Conservation (phyloP, 2,797 vertebrate genomes). For the Thripadectes ignobilis region DNA sequence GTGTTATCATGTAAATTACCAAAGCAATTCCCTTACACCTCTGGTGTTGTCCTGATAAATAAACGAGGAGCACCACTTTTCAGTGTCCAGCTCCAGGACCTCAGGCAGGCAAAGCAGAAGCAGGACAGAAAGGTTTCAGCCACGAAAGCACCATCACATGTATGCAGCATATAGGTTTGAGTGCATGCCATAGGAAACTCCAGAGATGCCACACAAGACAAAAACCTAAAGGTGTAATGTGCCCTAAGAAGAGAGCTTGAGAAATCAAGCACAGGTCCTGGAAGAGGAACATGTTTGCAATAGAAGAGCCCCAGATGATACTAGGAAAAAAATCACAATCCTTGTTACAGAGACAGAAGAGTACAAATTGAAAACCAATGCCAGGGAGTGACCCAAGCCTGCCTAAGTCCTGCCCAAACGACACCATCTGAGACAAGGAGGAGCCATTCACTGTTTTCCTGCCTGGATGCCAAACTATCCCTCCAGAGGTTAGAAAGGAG, state of each 20-base stretch:
- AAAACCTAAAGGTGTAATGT: background rate
- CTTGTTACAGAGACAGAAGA: background rate
- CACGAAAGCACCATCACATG: accelerated
- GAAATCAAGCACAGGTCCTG: background rate
- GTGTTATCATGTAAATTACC: background rate
- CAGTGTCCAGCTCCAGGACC: background rate
- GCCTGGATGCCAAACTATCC: background rate
- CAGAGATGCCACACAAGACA: background rate
- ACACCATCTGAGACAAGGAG: background rate
- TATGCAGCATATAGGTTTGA: background rate
- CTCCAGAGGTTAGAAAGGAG: background rate
- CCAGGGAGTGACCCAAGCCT: background rate
- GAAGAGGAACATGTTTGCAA: background rate
- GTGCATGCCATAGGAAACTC: background rate
- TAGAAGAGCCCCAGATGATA: background rate
- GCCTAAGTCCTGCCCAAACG: background rate
- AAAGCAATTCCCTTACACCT: background rate
- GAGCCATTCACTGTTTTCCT: background rate
- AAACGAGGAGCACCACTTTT: background rate
- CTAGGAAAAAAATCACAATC: background rate
- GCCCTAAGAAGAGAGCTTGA: background rate
- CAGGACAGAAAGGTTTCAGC: background rate
- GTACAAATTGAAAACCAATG: background rate
- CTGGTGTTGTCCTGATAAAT: background rate
- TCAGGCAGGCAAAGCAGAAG: background rate